phyloP scores from a whole-genome alignment of 2,888 invertebrate species.

The Corbicula japonica region DNA sequence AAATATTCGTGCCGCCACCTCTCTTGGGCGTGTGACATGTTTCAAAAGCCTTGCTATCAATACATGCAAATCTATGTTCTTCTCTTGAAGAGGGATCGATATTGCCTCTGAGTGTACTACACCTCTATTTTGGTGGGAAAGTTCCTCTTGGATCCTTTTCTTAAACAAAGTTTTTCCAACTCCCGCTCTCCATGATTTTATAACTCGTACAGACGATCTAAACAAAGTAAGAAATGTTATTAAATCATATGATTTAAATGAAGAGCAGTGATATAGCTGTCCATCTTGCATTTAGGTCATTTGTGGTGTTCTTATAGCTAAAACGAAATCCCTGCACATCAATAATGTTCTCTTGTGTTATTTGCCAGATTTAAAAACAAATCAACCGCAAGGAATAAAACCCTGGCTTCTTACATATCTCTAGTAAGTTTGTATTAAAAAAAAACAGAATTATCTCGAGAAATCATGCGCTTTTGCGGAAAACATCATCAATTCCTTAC shows the following conservation, averaged over 20 bases:
- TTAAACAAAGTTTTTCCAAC: conserved; percentile 76
- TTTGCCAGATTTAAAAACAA: too few species aligned
- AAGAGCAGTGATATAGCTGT: not conserved
- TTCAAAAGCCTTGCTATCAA: conserved; percentile 58
- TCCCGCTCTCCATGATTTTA: conserved; percentile 62
- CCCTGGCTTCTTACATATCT: too few species aligned
- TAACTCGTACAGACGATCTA: conserved; percentile 5
- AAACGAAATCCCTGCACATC: too few species aligned
- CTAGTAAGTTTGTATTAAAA: too few species aligned
- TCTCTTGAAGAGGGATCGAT: conserved; percentile 66
- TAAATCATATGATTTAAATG: not conserved
- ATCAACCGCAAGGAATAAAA: too few species aligned
- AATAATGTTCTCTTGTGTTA: too few species aligned
- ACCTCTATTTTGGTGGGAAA: not conserved
- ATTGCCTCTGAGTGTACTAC: conserved; percentile 22
- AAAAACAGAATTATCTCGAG: too few species aligned
- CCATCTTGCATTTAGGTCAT: too few species aligned
- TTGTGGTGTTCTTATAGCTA: too few species aligned
- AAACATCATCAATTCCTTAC: too few species aligned
- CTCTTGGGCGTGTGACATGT: conserved; percentile 53
- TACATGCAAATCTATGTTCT: conserved; percentile 51
- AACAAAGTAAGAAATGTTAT: too few species aligned
- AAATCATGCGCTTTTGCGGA: too few species aligned
- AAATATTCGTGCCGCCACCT: conserved; percentile 65
- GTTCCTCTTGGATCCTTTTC: conserved; percentile 47